These are phyloP conservation scores for Lomographa bimaculata DNA, from an alignment of 2,888 invertebrate species.

Conservation along the genomic window DNA sequence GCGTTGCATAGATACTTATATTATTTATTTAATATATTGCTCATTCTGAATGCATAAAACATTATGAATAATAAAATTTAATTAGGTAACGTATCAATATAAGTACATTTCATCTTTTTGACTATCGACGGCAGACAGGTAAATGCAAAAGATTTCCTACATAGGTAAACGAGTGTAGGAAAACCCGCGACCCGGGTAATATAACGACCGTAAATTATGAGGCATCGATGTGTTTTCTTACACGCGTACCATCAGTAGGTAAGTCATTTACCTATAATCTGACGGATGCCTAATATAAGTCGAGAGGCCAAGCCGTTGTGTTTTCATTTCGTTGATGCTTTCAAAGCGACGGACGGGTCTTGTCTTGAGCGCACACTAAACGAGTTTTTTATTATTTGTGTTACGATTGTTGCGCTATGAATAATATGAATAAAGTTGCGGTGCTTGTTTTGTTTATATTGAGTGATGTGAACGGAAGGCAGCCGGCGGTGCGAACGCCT, in stretches of 20 bases:
- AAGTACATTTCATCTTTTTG: no score
- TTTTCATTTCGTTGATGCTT: conserved; percentile 52
- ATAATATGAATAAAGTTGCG: conserved; percentile 21
- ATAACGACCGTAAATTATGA: not conserved
- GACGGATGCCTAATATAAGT: conserved; percentile 48
- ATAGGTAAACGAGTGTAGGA: conserved; percentile 1
- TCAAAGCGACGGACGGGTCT: conserved; percentile 43
- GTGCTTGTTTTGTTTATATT: conserved; percentile 14
- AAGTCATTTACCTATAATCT: conserved; percentile 40
- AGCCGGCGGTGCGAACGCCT: conserved; percentile 56
- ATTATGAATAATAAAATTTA: no score
- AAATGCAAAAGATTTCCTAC: not conserved
- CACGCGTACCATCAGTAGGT: conserved; percentile 31
- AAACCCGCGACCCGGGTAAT: conserved; percentile 3
- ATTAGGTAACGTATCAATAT: no score
- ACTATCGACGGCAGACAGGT: no score
- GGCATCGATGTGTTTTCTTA: no score
- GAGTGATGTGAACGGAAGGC: conserved; percentile 41
- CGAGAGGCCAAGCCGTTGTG: conserved; percentile 40
- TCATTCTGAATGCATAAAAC: no score
- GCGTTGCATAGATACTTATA: no score
- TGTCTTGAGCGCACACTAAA: conserved; percentile 37
- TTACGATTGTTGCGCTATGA: conserved; percentile 17
- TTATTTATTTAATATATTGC: no score
- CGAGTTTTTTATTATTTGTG: conserved; percentile 38